These are phyloP conservation scores for Bovichtus variegatus DNA, from an alignment of 2,797 vertebrate genomes.

Conservation along the genomic window DNA sequence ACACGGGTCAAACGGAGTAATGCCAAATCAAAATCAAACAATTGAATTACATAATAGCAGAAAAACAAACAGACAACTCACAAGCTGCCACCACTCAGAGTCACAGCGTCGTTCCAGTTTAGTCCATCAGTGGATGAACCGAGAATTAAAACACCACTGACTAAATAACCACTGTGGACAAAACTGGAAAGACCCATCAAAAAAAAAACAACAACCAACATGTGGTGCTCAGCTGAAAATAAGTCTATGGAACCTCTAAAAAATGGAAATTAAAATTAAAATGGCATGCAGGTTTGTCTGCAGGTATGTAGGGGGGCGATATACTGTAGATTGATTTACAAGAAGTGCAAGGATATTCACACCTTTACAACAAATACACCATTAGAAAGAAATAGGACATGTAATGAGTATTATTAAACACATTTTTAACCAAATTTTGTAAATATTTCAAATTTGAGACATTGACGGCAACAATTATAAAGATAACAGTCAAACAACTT, in stretches of 20 bases:
- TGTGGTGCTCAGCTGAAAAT: conserved; percentile 31
- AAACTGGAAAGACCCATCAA: conserved; percentile 28
- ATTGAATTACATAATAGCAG: neutral
- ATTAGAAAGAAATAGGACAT: conserved; percentile 45
- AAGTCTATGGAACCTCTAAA: conserved; percentile 27
- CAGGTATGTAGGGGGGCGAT: conserved; percentile 40
- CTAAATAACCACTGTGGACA: conserved; percentile 16
- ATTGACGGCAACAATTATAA: neutral
- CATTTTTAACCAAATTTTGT: neutral
- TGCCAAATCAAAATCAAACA: conserved; percentile 34
- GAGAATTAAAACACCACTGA: conserved; percentile 8
- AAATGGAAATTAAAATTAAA: neutral
- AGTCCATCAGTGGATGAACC: conserved; percentile 3
- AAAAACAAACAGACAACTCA: conserved; percentile 14
- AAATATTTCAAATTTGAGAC: neutral
- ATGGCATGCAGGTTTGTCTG: conserved; percentile 54
- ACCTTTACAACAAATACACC: conserved; percentile 57
- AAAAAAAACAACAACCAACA: conserved; percentile 32
- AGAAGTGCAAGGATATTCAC: conserved; percentile 36
- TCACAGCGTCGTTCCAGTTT: conserved; percentile 10
- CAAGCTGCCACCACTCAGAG: conserved; percentile 1
- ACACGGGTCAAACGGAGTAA: conserved; percentile 13
- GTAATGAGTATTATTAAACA: neutral
- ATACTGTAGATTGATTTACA: conserved; percentile 41
- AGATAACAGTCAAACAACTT: neutral